Conservation (phyloP, 2,797 vertebrate species). For the Etheostoma perlongum region DNA sequence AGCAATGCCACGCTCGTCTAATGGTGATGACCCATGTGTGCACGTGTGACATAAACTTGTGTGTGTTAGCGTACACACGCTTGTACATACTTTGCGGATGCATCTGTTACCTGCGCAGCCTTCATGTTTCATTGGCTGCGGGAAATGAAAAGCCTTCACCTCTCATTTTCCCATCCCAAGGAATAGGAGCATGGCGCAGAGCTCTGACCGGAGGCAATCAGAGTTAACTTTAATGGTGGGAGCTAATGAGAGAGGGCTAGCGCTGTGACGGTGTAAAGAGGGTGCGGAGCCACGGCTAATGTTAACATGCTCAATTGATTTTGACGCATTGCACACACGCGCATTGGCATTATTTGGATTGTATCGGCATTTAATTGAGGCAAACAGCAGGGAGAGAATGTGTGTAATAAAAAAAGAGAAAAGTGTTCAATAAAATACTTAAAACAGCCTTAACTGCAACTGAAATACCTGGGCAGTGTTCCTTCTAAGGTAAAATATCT, state of each 20-base stretch:
- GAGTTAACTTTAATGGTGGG: slow-evolving; percentile 66
- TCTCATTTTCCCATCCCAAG: slow-evolving; percentile 52
- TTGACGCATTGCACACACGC: slow-evolving; percentile 54
- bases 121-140: slow-evolving; percentile 81
- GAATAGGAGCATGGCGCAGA: slow-evolving; percentile 48
- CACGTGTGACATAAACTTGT: slow-evolving; percentile 21
- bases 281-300: slow-evolving; percentile 51
- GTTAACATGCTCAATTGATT: slow-evolving; percentile 71
- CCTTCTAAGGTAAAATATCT: slow-evolving; percentile 12
- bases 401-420: not conserved
- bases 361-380: slow-evolving; percentile 46
- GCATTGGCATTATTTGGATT: slow-evolving; percentile 37
- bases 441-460: slow-evolving; percentile 5
- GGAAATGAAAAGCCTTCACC: slow-evolving; percentile 72
- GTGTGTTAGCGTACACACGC: slow-evolving; percentile 9
- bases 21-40: slow-evolving; percentile 70
- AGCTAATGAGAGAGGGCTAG: slow-evolving; percentile 71
- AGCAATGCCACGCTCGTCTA: slow-evolving; percentile 59
- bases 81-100: slow-evolving; percentile 36
- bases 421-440: slow-evolving; percentile 43
- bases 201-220: slow-evolving; percentile 69
- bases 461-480: slow-evolving; percentile 27
- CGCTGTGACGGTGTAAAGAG: slow-evolving; percentile 58
- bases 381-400: slow-evolving; percentile 20
- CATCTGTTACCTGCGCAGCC: slow-evolving; percentile 75